phyloP scores from a whole-genome alignment of 2,113 vertebrate genomes.

The Equus przewalskii region DNA sequence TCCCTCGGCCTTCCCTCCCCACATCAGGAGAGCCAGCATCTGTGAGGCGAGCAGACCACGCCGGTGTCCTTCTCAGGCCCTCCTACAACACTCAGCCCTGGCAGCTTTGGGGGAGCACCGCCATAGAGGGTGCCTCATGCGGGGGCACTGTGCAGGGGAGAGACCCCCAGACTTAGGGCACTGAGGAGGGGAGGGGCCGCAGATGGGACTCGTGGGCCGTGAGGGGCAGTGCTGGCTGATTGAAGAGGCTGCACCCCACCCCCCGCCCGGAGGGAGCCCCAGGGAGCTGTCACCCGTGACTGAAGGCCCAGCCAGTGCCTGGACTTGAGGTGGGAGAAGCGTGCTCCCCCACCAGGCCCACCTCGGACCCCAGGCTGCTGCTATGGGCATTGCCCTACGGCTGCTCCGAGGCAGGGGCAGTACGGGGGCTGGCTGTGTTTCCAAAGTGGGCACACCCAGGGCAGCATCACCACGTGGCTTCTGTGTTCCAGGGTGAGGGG shows the following conservation, averaged over 20 bases:
- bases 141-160: neutral
- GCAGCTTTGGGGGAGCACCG: neutral
- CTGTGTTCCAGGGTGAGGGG: neutral
- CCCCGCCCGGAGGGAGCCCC: neutral
- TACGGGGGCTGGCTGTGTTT: neutral
- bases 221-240: neutral
- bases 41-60: rapidly evolving
- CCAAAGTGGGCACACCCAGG: neutral
- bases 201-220: rapidly evolving
- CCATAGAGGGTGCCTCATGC: neutral
- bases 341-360: rapidly evolving
- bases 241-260: too few relatives aligned
- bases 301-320: neutral
- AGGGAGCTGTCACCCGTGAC: rapidly evolving
- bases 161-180: too few relatives aligned
- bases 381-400: too few relatives aligned
- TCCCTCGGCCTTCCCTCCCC: too few relatives aligned
- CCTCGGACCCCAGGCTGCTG: rapidly evolving
- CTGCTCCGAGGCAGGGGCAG: rapidly evolving
- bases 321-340: neutral
- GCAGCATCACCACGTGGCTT: rapidly evolving
- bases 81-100: rapidly evolving
- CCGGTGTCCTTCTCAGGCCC: neutral
- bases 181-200: too few relatives aligned
- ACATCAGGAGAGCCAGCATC: rapidly evolving